A percentile compares a stretch with the other conserved stretches of the same genome.
Conservation (phyloP, 2,113 vertebrate species). For the Pseudorectes ferrugineus region DNA sequence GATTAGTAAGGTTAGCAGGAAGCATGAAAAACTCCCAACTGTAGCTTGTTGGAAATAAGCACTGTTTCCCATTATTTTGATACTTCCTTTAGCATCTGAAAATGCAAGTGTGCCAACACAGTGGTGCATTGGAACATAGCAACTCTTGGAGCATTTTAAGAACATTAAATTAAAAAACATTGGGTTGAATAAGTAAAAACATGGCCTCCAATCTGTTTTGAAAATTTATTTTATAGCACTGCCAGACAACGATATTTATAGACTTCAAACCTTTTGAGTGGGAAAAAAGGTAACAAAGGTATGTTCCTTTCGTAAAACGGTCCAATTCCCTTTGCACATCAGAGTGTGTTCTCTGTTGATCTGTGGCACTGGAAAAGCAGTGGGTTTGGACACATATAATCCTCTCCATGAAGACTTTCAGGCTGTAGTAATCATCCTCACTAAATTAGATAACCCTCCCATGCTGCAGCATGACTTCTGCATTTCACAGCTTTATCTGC, state of each 20-base stretch:
- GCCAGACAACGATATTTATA: not conserved
- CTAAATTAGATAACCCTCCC: not conserved
- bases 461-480: not conserved
- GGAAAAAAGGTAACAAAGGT: not conserved
- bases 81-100: not conserved
- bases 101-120: not conserved
- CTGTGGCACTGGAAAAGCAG: not conserved
- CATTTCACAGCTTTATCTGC: not conserved
- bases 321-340: not conserved
- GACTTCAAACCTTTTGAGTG: not conserved
- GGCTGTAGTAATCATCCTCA: not conserved
- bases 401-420: not conserved
- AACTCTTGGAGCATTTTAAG: not conserved
- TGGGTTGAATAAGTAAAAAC: not conserved
- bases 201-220: not conserved
- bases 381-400: not conserved
- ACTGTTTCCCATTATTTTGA: not conserved
- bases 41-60: not conserved
- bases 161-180: not conserved
- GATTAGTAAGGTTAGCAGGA: not conserved
- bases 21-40: accelerated
- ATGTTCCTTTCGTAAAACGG: not conserved
- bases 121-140: not conserved
- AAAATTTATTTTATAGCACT: not conserved
- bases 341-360: not conserved